These are phyloP conservation scores for Enteromius unitaeniatus DNA, from an alignment of 2,797 vertebrate genomes.

Conservation along the genomic window DNA sequence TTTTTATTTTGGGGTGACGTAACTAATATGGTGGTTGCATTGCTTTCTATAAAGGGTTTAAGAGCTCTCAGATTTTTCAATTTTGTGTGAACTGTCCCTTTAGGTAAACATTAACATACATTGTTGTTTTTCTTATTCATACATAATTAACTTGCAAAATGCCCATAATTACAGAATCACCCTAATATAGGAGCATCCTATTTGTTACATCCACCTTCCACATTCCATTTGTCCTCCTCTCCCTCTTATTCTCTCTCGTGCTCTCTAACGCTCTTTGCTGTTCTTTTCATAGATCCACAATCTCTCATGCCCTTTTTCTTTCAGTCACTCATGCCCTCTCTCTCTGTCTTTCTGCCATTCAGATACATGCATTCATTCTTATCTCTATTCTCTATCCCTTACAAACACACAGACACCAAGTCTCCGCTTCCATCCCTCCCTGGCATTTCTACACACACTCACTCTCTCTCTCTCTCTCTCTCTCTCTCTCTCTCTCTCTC, in stretches of 20 bases:
- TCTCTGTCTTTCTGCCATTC: slow-evolving; percentile 40
- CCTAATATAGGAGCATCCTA: not conserved
- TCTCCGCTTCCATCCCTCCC: slow-evolving; percentile 14
- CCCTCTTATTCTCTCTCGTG: slow-evolving; percentile 52
- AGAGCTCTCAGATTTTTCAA: too few species aligned
- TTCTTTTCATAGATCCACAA: not conserved
- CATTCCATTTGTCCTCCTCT: not conserved
- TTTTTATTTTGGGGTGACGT: too few species aligned
- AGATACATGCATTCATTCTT: slow-evolving; percentile 39
- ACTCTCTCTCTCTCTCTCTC: not conserved
- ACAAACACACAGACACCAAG: slow-evolving; percentile 42
- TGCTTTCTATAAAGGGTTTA: too few species aligned
- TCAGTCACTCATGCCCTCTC: slow-evolving; percentile 11
- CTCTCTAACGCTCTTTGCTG: not conserved
- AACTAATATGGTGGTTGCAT: too few species aligned
- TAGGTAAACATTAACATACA: too few species aligned
- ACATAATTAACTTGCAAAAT: not conserved
- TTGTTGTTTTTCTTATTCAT: too few species aligned
- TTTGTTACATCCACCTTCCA: not conserved
- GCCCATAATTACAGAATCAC: not conserved
- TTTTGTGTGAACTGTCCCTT: too few species aligned
- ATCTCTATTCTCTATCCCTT: slow-evolving; percentile 39
- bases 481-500: not conserved
- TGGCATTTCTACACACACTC: not conserved
- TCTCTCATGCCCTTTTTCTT: slow-evolving; percentile 13